phyloP scores from a whole-genome alignment of 1,140 invertebrate species.

The Aphelinus certus region DNA sequence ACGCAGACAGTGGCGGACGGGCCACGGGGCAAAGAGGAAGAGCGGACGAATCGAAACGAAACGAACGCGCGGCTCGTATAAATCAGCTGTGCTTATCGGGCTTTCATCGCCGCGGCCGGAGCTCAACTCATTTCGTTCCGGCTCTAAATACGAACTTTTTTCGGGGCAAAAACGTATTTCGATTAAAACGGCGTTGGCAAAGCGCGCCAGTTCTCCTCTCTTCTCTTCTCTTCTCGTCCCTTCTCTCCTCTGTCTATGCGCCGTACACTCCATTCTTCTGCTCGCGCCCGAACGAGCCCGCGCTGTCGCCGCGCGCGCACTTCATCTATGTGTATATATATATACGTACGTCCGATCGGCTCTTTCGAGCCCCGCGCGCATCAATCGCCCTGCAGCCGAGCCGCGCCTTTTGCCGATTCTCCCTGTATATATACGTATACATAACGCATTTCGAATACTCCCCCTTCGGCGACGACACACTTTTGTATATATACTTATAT shows the following conservation, averaged over 20 bases:
- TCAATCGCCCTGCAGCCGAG: neutral
- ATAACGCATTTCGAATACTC: too few species aligned
- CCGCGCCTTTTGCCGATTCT: too few species aligned
- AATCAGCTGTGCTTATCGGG: constrained; percentile 65
- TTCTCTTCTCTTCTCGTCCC: neutral
- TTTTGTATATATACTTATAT: too few species aligned
- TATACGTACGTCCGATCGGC: neutral
- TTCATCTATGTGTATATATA: neutral
- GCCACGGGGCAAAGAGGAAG: neutral
- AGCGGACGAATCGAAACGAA: constrained; percentile 36
- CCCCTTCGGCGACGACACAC: too few species aligned
- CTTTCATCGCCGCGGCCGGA: constrained; percentile 62
- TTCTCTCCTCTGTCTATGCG: neutral
- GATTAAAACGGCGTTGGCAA: constrained; percentile 59
- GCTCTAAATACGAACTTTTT: constrained; percentile 66
- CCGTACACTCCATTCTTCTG: neutral
- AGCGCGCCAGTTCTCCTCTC: neutral
- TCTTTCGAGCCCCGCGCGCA: neutral
- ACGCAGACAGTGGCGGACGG: constrained; percentile 3
- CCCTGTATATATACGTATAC: too few species aligned
- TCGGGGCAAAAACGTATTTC: constrained; percentile 64
- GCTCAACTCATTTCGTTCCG: constrained; percentile 65
- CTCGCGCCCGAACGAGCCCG: neutral
- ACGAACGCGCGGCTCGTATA: constrained; percentile 48
- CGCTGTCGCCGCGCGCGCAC: neutral